Conservation (phyloP, 1,140 invertebrate genomes). For the Cherax destructor region DNA sequence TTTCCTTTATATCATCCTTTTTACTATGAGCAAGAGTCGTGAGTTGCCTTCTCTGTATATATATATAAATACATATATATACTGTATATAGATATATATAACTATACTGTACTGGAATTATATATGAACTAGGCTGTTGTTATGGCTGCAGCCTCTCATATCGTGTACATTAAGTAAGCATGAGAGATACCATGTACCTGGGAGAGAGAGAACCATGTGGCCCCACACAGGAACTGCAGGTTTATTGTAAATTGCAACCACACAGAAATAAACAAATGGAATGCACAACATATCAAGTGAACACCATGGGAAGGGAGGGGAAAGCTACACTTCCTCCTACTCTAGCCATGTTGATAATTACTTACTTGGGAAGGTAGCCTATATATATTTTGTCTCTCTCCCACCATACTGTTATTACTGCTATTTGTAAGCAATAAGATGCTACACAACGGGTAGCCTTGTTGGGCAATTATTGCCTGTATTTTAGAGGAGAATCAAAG, state of each 20-base stretch:
- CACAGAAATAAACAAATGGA: neutral
- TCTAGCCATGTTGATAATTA: neutral
- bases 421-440: slow-evolving; percentile 30
- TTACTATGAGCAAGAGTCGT: slow-evolving; percentile 12
- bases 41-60: slow-evolving; percentile 38
- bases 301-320: neutral
- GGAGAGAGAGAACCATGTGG: neutral
- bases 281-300: slow-evolving; percentile 26
- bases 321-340: neutral
- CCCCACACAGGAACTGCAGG: neutral
- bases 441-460: slow-evolving; percentile 48
- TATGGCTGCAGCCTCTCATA: neutral
- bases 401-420: slow-evolving; percentile 13
- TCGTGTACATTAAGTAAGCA: neutral
- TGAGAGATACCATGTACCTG: neutral
- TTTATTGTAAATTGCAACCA: slow-evolving; percentile 1
- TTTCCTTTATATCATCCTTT: slow-evolving; percentile 12
- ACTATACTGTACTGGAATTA: neutral
- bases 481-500: neutral
- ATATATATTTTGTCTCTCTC: slow-evolving; percentile 8
- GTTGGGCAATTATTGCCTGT: slow-evolving; percentile 8
- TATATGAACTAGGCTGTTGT: slow-evolving; percentile 10
- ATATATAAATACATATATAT: slow-evolving; percentile 2
- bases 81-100: neutral
- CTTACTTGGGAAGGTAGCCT: slow-evolving; percentile 2